These are phyloP conservation scores for Ptychadena robeensis DNA, from an alignment of 2,797 vertebrate genomes.

Conservation along the genomic window DNA sequence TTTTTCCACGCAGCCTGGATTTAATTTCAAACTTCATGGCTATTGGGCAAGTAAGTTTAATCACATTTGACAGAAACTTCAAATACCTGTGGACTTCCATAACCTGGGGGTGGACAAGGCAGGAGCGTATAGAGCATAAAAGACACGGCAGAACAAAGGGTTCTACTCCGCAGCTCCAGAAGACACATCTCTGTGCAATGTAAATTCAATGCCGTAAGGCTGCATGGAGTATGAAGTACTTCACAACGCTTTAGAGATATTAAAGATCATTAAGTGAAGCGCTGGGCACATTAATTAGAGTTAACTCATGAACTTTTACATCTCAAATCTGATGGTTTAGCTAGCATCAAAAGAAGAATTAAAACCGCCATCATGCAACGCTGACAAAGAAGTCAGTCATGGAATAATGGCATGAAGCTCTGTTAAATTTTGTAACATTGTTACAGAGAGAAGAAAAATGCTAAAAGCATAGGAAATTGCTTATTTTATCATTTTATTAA, in stretches of 20 bases:
- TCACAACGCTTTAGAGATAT: conserved; percentile 20
- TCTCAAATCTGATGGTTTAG: neutral
- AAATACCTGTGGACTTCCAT: conserved; percentile 46
- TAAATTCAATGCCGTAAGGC: conserved; percentile 35
- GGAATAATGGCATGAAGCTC: too few relatives aligned
- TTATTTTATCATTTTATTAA: too few relatives aligned
- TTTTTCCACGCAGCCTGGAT: conserved; percentile 43
- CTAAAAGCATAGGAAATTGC: too few relatives aligned
- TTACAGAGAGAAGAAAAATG: too few relatives aligned
- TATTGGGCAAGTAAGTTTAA: conserved; percentile 45
- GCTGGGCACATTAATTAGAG: conserved; percentile 34
- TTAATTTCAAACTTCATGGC: conserved; percentile 48
- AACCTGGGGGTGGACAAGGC: conserved; percentile 45
- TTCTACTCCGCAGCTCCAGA: conserved; percentile 12
- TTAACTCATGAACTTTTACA: neutral
- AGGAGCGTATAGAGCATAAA: conserved; percentile 36
- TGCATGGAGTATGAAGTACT: conserved; percentile 2
- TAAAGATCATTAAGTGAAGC: conserved; percentile 26
- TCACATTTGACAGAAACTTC: conserved; percentile 52
- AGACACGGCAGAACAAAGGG: conserved; percentile 32
- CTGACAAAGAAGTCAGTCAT: too few relatives aligned
- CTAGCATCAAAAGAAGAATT: neutral
- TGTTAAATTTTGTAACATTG: too few relatives aligned
- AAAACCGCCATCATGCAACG: too few relatives aligned
- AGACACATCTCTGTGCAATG: conserved; percentile 8